phyloP scores from a whole-genome alignment of 2,113 vertebrate species.

The Perccottus glenii region DNA sequence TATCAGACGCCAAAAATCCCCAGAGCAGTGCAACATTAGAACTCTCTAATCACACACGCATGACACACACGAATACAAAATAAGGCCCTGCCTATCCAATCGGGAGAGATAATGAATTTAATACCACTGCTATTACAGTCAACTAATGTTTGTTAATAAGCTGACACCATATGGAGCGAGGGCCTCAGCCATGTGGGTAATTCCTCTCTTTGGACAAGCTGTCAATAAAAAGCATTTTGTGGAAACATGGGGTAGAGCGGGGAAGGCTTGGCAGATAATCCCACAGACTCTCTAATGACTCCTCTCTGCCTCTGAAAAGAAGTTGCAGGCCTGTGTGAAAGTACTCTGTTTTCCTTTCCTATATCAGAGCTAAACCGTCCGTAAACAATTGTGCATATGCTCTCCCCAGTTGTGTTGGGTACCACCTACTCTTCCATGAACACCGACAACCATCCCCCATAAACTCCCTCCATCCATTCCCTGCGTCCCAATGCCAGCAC shows the following conservation, averaged over 20 bases:
- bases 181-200: conserved; percentile 67
- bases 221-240: conserved; percentile 66
- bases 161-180: conserved; percentile 67
- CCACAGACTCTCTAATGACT: conserved; percentile 62
- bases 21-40: conserved; percentile 68
- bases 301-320: conserved; percentile 29
- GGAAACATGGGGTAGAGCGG: conserved; percentile 26
- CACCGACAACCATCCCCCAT: neutral
- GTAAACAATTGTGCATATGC: conserved; percentile 31
- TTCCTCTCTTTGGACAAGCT: conserved; percentile 73
- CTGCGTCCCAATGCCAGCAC: conserved; percentile 62
- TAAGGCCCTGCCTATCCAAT: conserved; percentile 58
- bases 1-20: conserved; percentile 71
- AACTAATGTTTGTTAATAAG: conserved; percentile 77
- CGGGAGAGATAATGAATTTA: conserved; percentile 73
- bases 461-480: conserved; percentile 61
- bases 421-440: neutral
- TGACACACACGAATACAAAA: conserved; percentile 46
- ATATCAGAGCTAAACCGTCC: conserved; percentile 35
- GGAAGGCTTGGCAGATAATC: conserved; percentile 52
- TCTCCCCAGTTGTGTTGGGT: conserved; percentile 17
- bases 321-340: conserved; percentile 40
- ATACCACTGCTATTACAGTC: conserved; percentile 68
- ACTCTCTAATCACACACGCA: conserved; percentile 65
- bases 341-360: conserved; percentile 45